Evolutionary conservation across 2,797 vertebrate species (phyloP).

Genomic region (Lateolabrax maculatus): DNA sequence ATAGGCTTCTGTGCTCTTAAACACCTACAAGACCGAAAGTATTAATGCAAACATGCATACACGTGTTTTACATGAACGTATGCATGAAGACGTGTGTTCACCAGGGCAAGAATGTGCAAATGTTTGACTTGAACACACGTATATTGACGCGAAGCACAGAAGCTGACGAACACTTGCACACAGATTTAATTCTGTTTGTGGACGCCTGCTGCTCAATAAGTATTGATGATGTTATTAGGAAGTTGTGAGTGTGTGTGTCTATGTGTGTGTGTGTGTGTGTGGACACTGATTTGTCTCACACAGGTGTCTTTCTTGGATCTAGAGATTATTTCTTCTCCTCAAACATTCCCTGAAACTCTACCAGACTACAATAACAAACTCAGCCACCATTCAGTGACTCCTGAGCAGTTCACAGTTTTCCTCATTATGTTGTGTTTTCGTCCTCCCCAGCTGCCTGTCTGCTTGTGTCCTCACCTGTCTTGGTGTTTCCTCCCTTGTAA

Average conservation of each 20-base stretch:
- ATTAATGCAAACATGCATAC: neutral
- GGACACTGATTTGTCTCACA: neutral
- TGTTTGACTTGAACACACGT: neutral
- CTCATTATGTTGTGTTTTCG: neutral
- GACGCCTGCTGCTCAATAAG: neutral
- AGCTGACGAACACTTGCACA: neutral
- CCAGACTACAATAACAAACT: neutral
- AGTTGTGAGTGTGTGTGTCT: neutral
- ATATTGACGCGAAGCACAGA: neutral
- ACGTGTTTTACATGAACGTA: neutral
- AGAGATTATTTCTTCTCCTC: neutral
- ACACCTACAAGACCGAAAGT: rapidly evolving
- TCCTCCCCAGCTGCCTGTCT: neutral
- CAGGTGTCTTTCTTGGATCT: neutral
- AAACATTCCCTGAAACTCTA: neutral
- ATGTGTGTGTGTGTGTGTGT: neutral
- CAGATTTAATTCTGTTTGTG: neutral
- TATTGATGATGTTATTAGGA: conserved; percentile 1
- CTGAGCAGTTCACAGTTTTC: neutral
- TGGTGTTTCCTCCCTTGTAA: conserved; percentile 99
- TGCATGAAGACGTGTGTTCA: neutral
- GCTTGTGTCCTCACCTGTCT: conserved; percentile 88
- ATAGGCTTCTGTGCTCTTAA: neutral
- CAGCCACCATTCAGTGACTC: neutral
- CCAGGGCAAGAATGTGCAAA: neutral